Evolutionary conservation across 2,113 vertebrate species (phyloP).

Genomic region (Bettongia penicillata): DNA sequence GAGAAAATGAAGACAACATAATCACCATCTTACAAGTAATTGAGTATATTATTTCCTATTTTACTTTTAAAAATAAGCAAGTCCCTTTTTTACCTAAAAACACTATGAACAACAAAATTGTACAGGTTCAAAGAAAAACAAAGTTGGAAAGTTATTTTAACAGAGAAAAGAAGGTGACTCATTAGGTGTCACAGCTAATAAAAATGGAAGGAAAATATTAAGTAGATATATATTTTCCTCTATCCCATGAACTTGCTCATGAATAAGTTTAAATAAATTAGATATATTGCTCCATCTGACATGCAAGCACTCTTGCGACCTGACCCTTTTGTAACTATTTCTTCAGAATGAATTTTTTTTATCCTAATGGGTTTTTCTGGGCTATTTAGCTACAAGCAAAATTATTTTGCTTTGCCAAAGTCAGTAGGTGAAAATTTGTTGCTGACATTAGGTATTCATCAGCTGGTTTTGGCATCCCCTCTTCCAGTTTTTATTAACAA

Average conservation of each 20-base stretch:
- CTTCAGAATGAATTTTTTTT: conserved; percentile 79
- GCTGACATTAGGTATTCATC: conserved; percentile 60
- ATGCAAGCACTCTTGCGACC: conserved; percentile 62
- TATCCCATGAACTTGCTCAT: conserved; percentile 43
- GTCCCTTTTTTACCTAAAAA: not conserved
- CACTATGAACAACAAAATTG: not conserved
- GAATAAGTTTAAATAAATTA: conserved; percentile 71
- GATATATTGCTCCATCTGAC: conserved; percentile 55
- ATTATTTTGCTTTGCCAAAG: conserved; percentile 69
- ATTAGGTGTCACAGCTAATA: conserved; percentile 44
- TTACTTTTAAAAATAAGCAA: not conserved
- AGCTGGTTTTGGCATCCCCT: conserved; percentile 29
- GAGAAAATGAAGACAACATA: not conserved
- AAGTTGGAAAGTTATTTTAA: not conserved
- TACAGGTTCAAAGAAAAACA: not conserved
- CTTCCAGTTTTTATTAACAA: not conserved
- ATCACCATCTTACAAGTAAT: not conserved
- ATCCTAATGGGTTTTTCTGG: conserved; percentile 76
- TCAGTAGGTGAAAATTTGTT: conserved; percentile 68
- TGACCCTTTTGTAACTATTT: conserved; percentile 63
- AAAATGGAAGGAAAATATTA: conserved; percentile 51
- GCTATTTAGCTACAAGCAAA: conserved; percentile 61
- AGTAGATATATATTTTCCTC: conserved; percentile 30
- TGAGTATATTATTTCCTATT: not conserved
- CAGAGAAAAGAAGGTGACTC: not conserved